phyloP scores from a whole-genome alignment of 2,113 vertebrate species.

The Nymphicus hollandicus region DNA sequence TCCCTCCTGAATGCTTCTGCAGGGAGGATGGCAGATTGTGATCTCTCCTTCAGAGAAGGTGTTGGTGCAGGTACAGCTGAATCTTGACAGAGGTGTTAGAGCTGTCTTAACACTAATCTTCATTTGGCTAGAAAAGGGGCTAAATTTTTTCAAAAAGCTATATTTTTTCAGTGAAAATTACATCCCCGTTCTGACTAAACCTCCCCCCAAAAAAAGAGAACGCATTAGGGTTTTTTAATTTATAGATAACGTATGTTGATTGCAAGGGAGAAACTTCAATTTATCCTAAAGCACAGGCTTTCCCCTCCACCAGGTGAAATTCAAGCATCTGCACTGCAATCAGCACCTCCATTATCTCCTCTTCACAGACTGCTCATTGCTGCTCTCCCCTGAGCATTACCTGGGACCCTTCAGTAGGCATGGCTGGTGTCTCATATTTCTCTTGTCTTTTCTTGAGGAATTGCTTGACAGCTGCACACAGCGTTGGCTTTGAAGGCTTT shows the following conservation, averaged over 20 bases:
- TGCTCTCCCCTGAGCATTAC: background rate
- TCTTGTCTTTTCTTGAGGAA: background rate
- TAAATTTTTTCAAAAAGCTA: background rate
- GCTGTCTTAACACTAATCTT: rapidly evolving
- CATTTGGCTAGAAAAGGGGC: background rate
- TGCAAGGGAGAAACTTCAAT: background rate
- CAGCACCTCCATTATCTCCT: background rate
- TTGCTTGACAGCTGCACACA: background rate
- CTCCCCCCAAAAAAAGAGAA: background rate
- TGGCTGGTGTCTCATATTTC: background rate
- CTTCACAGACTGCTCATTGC: background rate
- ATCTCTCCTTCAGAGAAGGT: background rate
- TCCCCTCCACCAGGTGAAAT: background rate
- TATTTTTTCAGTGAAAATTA: background rate
- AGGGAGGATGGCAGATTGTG: background rate
- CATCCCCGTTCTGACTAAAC: background rate
- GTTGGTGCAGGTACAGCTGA: background rate
- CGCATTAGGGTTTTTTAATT: background rate
- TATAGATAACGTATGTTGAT: too few species aligned
- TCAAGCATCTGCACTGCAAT: background rate
- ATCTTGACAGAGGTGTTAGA: background rate
- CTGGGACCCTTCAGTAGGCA: background rate
- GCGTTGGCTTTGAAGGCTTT: background rate
- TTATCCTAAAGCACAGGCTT: background rate
- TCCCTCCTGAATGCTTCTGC: background rate